Evolutionary conservation across 2,113 vertebrate species (phyloP).

Genomic region (Plectropomus leopardus): DNA sequence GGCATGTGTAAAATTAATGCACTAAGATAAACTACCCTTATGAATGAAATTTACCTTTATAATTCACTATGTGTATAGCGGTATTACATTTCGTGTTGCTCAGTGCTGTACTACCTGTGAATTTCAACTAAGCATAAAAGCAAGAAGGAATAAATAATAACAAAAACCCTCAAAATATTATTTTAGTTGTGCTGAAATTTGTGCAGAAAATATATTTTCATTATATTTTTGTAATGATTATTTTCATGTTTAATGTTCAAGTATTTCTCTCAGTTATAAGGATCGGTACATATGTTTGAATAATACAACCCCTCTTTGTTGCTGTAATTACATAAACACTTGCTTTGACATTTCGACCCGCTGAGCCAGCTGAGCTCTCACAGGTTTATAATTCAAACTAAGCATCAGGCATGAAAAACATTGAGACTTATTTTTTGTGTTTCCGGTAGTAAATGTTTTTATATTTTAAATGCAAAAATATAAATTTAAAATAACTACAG

Average conservation of each 20-base stretch:
- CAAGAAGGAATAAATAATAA: neutral
- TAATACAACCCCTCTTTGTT: neutral
- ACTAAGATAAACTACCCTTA: neutral
- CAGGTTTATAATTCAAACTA: neutral
- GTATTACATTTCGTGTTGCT: neutral
- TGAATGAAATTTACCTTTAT: neutral
- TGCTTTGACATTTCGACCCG: neutral
- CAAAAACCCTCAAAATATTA: neutral
- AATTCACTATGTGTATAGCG: neutral
- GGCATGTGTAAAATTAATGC: neutral
- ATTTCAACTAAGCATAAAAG: neutral
- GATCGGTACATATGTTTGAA: neutral
- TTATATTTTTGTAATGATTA: neutral
- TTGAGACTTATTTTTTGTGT: neutral
- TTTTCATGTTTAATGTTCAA: neutral
- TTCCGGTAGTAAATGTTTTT: neutral
- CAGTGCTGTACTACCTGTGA: neutral
- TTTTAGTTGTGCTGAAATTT: neutral
- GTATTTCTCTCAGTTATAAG: neutral
- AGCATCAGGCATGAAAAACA: neutral
- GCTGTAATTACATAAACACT: neutral
- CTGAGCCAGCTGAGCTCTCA: neutral
- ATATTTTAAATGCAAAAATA: neutral
- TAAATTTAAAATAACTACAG: neutral
- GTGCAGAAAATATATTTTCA: neutral